Percentiles rank a stretch among this genome's conserved stretches.
Evolutionary conservation across 2,113 vertebrate species (phyloP).

Genomic region (Hydropotes inermis): DNA sequence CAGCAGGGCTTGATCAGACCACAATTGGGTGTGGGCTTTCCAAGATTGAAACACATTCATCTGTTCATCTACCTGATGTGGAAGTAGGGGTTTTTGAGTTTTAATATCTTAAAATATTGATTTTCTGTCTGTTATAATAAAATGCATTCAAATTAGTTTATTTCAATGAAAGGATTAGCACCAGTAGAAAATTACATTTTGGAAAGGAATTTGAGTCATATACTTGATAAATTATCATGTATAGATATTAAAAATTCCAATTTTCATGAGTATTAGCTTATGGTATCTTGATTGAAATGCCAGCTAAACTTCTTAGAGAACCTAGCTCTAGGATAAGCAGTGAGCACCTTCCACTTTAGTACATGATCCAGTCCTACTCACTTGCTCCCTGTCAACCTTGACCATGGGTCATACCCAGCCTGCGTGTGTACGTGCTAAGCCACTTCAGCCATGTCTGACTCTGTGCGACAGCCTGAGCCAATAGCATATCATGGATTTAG

Average conservation of each 20-base stretch:
- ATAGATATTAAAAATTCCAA: conserved; percentile 16
- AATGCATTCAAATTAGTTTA: conserved; percentile 25
- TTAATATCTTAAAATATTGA: conserved; percentile 57
- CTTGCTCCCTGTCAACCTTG: background rate
- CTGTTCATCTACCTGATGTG: conserved; percentile 36
- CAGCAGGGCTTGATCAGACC: conserved; percentile 21
- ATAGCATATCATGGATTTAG: background rate
- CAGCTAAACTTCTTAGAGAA: background rate
- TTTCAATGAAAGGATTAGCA: conserved; percentile 45
- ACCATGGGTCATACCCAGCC: background rate
- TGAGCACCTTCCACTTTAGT: background rate
- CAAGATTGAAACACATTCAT: conserved; percentile 25
- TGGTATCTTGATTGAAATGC: background rate
- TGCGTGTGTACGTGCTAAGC: background rate
- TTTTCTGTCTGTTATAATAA: conserved; percentile 36
- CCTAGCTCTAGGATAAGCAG: background rate
- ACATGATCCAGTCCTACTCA: background rate
- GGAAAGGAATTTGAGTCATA: background rate
- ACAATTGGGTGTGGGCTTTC: conserved; percentile 22
- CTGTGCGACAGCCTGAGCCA: background rate
- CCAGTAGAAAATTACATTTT: conserved; percentile 39
- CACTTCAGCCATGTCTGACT: background rate
- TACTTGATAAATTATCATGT: conserved; percentile 43
- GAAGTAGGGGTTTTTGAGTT: conserved; percentile 1
- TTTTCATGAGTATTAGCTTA: conserved; percentile 28